These are phyloP conservation scores for Cuculus canorus DNA, from an alignment of 2,797 vertebrate genomes.

Conservation along the genomic window DNA sequence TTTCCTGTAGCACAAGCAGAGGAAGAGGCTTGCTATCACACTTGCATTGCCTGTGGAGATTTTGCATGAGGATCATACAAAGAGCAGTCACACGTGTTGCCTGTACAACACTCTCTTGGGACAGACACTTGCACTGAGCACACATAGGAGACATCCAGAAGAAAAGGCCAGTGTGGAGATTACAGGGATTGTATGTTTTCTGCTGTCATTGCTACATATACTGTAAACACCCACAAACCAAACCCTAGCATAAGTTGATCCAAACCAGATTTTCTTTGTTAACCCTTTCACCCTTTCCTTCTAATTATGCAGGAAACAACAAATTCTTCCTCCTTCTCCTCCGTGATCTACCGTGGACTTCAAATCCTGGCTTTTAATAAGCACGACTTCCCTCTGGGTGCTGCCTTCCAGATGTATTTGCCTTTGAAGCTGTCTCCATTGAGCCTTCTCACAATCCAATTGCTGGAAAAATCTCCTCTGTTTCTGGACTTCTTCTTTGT, in stretches of 20 bases:
- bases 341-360: not conserved
- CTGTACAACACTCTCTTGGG: not conserved
- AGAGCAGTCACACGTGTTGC: not conserved
- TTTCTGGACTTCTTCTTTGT: not conserved
- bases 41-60: not conserved
- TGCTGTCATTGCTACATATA: not conserved
- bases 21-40: not conserved
- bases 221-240: not conserved
- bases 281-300: not conserved
- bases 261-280: not conserved
- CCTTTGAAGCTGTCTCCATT: not conserved
- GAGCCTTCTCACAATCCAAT: accelerated
- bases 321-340: not conserved
- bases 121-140: not conserved
- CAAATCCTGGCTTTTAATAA: not conserved
- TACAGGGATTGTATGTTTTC: not conserved
- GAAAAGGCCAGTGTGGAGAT: not conserved
- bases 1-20: not conserved
- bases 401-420: not conserved
- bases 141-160: not conserved
- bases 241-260: not conserved
- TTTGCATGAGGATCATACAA: not conserved
- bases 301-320: not conserved
- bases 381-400: not conserved
- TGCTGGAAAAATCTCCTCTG: not conserved